Conservation (phyloP, 1,140 invertebrate species). For the Cotesia typhae region DNA sequence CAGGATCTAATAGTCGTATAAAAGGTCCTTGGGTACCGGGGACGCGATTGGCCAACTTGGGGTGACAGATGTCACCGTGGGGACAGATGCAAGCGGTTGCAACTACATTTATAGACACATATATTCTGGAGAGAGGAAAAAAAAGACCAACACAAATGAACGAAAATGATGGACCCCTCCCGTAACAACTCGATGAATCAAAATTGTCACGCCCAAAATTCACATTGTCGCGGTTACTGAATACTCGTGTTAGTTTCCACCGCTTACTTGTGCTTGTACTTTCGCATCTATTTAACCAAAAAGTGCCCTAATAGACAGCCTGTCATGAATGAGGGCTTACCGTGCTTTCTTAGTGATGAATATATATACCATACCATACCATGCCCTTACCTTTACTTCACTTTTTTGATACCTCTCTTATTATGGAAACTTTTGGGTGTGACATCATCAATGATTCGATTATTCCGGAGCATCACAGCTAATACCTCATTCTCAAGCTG, state of each 20-base stretch:
- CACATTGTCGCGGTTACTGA: slow-evolving; percentile 47
- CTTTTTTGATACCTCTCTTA: slow-evolving; percentile 3
- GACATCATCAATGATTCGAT: slow-evolving; percentile 22
- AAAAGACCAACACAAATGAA: slow-evolving; percentile 11
- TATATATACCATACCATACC: slow-evolving; percentile 19
- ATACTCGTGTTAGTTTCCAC: slow-evolving; percentile 23
- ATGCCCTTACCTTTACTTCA: slow-evolving; percentile 26
- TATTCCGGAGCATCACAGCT: slow-evolving; percentile 18
- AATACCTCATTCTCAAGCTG: neutral
- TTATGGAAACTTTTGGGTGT: neutral
- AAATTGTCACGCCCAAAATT: slow-evolving; percentile 63
- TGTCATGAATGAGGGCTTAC: neutral
- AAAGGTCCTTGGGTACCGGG: slow-evolving; percentile 57
- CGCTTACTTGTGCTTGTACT: slow-evolving; percentile 21
- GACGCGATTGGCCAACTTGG: slow-evolving; percentile 53
- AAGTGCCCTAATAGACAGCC: slow-evolving; percentile 18
- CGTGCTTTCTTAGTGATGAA: slow-evolving; percentile 8
- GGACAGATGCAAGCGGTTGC: slow-evolving; percentile 54
- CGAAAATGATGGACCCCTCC: neutral
- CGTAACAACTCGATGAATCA: slow-evolving; percentile 56
- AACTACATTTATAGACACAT: slow-evolving; percentile 11
- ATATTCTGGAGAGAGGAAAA: neutral
- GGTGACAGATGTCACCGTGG: slow-evolving; percentile 58
- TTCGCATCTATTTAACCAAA: neutral
- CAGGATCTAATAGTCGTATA: slow-evolving; percentile 66